Evolutionary conservation across 2,888 invertebrate species (phyloP), one percentile per base, ranked within the genome.

Genomic region (Epinotia bilunana): DNA sequence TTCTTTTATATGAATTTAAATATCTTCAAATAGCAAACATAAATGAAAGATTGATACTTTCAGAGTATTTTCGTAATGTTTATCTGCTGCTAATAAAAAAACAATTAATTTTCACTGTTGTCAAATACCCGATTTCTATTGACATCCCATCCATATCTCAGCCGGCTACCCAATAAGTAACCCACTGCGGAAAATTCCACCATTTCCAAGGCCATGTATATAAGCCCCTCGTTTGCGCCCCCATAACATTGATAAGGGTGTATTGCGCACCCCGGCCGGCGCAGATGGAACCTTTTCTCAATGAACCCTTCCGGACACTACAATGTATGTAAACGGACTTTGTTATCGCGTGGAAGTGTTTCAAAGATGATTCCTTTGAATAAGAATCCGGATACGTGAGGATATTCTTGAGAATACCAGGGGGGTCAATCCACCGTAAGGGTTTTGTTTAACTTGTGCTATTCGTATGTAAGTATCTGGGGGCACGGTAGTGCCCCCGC

Each of bases 191-290:
- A 73, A 67, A 68, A 62, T 63, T 2, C 72, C 55, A 57, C 68
- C 55, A 69, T 69, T 73, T 69, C 33, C 23, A 64, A 64, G 46
- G 55, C 57, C 62, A 60, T 67, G 61, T 46, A 62, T 67, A 68
- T 46, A 62, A 43, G 57, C 23, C 39, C 73, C 73, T 55, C 68
- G 74, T 69, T 69, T 63, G 18, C 33, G 28, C 58, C 57, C 23
- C 49, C 70, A 70, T 74, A 74, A 74, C 64, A 23, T 16, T 64
- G 74, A 74, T 74, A 74, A 74, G 74, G 70, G 69, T 64, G 74
- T 74, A 74, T 68, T 67, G 61, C 55, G 43, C 20, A 55, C 57
- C 39, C 43, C 49, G 46, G 39, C 39, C 63, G 62, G 23, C 13
- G 33, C 74, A 68, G 74, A 74, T 74, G 70, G 74, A 74, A 74